Base-by-base conservation (phyloP, 1,140 invertebrate genomes). In the Lepidotrigona ventralis region DNA sequence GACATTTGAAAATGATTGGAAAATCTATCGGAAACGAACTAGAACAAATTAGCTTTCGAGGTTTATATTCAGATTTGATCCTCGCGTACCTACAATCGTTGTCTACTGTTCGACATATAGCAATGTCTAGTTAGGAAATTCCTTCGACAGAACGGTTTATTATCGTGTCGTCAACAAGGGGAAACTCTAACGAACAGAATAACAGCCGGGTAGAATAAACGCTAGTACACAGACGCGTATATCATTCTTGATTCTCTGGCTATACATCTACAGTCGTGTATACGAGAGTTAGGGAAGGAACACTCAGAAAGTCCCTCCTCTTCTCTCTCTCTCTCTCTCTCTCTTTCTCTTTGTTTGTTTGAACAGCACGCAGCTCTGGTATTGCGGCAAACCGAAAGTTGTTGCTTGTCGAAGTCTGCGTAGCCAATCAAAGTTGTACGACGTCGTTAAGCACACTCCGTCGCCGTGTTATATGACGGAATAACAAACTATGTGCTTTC, bases 371-470 rank as follows among this genome's bases (percentile, higher is more conserved):
- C 78, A 46, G 12, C n/a, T 26, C 0, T 17, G 26, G n/a, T 69
- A 8, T 51, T 21, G 8, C 60, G 80, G 63, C 75, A 63, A 68
- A 83, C 76, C 73, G 89, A 69, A 86, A 85, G 81, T 84, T 83
- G 72, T 60, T 63, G 70, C 58, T 54, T 39, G 77, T 74, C 81
- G 26, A 89, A 87, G 88, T 89, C 86, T 60, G 72, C 81, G 63
- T 71, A 39, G 81, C 82, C 84, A 88, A 88, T 89, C 88, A 86
- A 90, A 90, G 81, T 89, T 89, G 66, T 58, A 83, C 68, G 72
- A 84, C 70, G 70, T 90, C 77, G 86, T 90, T 87, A 88, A 88
- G 85, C 85, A 87, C 70, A 73, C 75, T 82, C 29, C 66, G 15
- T 73, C 29, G 66, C 53, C 64, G 64, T 19, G 79, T 68, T 76